A percentile compares a stretch with the other conserved stretches of the same genome.
phyloP scores from a whole-genome alignment of 2,888 invertebrate genomes.

The Lepidonotus clava region DNA sequence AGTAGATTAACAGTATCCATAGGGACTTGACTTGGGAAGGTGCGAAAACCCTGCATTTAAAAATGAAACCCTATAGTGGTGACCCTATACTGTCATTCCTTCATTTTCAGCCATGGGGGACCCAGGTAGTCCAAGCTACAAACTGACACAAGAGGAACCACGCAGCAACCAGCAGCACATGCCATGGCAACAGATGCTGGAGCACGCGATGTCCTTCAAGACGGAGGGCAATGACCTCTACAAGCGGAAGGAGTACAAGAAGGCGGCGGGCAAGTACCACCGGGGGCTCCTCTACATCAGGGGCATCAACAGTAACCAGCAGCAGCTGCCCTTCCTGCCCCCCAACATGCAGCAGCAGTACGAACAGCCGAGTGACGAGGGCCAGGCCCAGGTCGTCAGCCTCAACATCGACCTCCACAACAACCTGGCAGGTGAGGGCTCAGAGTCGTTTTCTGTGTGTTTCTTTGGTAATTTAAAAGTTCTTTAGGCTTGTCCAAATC shows the following conservation, averaged over 20 bases:
- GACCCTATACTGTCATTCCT: too few species aligned
- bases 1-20: too few species aligned
- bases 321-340: constrained; percentile 4
- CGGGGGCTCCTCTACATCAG: constrained; percentile 74
- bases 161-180: constrained; percentile 38
- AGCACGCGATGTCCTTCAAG: constrained; percentile 72
- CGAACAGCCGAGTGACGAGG: neutral
- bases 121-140: neutral
- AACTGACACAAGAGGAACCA: neutral
- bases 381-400: constrained; percentile 22
- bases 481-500: too few species aligned
- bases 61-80: too few species aligned
- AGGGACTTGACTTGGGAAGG: too few species aligned
- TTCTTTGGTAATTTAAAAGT: too few species aligned
- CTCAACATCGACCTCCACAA: constrained; percentile 76
- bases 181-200: constrained; percentile 66
- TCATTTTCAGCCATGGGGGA: constrained; percentile 21
- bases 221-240: constrained; percentile 74
- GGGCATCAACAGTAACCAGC: constrained; percentile 65
- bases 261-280: constrained; percentile 77
- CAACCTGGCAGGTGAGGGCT: constrained; percentile 79
- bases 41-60: too few species aligned
- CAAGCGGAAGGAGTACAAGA: constrained; percentile 69
- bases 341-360: neutral
- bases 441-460: too few species aligned